These are phyloP conservation scores for Capitulum mitella DNA, from an alignment of 2,888 invertebrate genomes.

Conservation along the genomic window DNA sequence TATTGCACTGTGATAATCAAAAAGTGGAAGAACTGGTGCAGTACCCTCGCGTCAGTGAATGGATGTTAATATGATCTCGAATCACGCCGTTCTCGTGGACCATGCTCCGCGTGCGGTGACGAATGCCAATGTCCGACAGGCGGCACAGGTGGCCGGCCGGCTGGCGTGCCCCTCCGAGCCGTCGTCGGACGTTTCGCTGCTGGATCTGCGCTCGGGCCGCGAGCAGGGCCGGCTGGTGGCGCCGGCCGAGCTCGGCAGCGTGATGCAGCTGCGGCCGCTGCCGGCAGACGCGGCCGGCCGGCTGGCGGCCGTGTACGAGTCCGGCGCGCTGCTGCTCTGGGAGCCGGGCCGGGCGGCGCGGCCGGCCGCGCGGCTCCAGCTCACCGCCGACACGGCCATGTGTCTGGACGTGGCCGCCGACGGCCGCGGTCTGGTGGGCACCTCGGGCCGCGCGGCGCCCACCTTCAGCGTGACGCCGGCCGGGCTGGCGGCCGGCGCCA, in stretches of 20 bases:
- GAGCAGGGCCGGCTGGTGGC: not conserved
- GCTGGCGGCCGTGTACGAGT: conserved; percentile 15
- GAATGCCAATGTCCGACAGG: not conserved
- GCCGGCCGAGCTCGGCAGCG: not conserved
- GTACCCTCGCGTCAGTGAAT: too few relatives aligned
- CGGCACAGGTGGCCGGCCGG: not conserved
- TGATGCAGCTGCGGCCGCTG: not conserved
- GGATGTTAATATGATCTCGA: too few relatives aligned
- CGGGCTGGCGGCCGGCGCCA: not conserved
- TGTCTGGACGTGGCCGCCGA: not conserved
- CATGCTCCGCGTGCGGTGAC: too few relatives aligned
- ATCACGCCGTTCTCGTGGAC: too few relatives aligned
- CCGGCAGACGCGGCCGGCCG: not conserved
- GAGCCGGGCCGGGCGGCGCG: not conserved
- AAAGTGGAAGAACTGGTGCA: too few relatives aligned
- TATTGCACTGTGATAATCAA: too few relatives aligned
- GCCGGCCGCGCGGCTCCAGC: not conserved
- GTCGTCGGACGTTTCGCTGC: not conserved
- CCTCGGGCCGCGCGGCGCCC: not conserved
- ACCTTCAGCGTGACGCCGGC: not conserved
- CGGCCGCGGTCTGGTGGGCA: conserved; percentile 20
- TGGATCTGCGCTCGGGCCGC: not conserved
- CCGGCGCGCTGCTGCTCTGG: not conserved
- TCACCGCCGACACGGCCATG: conserved; percentile 1
- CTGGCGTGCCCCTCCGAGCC: not conserved